Evolutionary conservation across 2,797 vertebrate genomes (phyloP), one percentile per base, ranked within the genome.

Genomic region (Acipenser ruthenus): DNA sequence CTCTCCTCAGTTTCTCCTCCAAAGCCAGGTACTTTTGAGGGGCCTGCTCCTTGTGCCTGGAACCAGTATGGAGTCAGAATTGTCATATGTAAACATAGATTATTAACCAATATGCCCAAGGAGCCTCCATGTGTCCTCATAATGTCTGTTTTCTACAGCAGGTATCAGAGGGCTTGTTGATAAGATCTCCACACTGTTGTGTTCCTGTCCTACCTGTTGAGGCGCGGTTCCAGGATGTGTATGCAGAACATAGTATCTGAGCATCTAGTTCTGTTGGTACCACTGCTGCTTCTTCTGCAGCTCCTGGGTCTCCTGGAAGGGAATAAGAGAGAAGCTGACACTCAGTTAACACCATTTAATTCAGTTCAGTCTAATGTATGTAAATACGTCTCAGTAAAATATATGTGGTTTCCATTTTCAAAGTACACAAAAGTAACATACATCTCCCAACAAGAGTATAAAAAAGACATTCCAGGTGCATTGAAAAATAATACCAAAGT

Each of bases 261-360:
- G 72, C 83, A 74, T 71, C 79, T 84, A 77, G 64, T 89, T 90
- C 78, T 81, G 76, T 68, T 91, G 82, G 77, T 89, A 93, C 87
- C 85, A 88, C 13, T 76, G 82, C 67, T 93, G 82, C 60, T 87
- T 81, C 75, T 74, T 80, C 81, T 89, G 83, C 62, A 93, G 79
- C 70, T 90, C 87, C 69, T 86, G 75, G 0, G 81, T 86, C 7
- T 79, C 88, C 95, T 96, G 72, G 0, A 51, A 65, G 52, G 50
- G 70, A 0, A 55, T 58, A 11, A n/a, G 10, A 58, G 55, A 1
- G 37, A 37, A 37, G 37, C 37, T 37, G 37, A 37, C 5, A 6
- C 37, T 37, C 37, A 37, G 37, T 37, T 37, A 37, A 4, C 37
- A 37, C 37, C 37, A 37, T 37, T 37, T 37, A 59, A 12, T 37